Conservation (phyloP, 2,888 invertebrate species). For the Agrotis ipsilon region DNA sequence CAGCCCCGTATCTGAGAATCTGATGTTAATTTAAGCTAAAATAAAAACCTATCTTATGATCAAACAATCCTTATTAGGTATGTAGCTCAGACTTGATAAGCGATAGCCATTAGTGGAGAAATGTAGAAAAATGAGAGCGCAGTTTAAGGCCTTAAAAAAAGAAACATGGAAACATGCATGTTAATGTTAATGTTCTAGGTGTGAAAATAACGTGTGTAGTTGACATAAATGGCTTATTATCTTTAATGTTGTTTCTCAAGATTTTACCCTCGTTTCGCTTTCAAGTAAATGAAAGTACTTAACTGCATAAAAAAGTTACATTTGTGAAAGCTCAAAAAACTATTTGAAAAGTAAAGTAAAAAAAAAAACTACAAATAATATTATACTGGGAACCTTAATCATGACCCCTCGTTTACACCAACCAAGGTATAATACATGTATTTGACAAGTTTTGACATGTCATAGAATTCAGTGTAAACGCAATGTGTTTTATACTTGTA, state of each 20-base stretch:
- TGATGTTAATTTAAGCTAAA: conserved; percentile 46
- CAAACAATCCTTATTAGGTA: conserved; percentile 15
- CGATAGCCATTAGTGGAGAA: conserved; percentile 14
- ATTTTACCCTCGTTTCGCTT: background rate
- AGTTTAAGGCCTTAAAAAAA: background rate
- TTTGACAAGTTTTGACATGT: too few species aligned
- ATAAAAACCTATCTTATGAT: conserved; percentile 41
- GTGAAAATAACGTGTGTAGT: background rate
- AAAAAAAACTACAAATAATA: too few species aligned
- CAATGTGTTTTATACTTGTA: too few species aligned
- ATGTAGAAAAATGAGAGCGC: conserved; percentile 25
- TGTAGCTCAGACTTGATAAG: conserved; percentile 27
- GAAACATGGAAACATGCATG: background rate
- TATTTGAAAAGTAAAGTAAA: too few species aligned
- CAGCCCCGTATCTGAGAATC: conserved; percentile 22
- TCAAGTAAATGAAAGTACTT: too few species aligned
- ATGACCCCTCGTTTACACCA: too few species aligned
- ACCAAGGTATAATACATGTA: too few species aligned
- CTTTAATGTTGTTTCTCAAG: background rate
- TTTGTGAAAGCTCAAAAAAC: too few species aligned
- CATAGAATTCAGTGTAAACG: too few species aligned
- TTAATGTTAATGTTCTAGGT: background rate
- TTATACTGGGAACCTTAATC: too few species aligned
- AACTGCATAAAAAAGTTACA: too few species aligned
- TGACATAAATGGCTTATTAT: background rate